A percentile compares a stretch with the other conserved stretches of the same genome.
Conservation (phyloP, 2,888 invertebrate species). For the Xestia rhomboidea region DNA sequence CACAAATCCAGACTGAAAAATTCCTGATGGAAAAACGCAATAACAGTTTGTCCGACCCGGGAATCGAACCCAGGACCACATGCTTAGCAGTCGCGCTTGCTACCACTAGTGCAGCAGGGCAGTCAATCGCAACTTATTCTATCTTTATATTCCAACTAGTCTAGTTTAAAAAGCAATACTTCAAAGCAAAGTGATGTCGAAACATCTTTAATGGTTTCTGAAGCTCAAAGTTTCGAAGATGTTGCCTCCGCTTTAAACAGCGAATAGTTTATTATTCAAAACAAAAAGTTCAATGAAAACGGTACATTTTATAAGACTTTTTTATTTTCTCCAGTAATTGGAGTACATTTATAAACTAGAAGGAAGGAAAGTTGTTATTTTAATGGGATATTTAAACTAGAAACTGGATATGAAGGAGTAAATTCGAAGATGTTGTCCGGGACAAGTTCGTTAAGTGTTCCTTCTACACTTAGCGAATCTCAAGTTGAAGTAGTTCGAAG, state of each 20-base stretch:
- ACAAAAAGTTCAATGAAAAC: slow-evolving; percentile 36
- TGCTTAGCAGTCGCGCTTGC: too few relatives aligned
- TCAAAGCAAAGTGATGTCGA: slow-evolving; percentile 29
- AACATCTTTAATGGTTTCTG: slow-evolving; percentile 35
- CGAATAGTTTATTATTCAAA: slow-evolving; percentile 49
- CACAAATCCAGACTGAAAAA: too few relatives aligned
- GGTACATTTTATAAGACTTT: slow-evolving; percentile 24
- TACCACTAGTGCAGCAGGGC: too few relatives aligned
- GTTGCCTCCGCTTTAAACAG: slow-evolving; percentile 32
- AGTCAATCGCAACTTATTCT: background rate
- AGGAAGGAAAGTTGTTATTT: slow-evolving; percentile 21
- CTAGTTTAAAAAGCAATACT: slow-evolving; percentile 21
- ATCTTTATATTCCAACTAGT: background rate
- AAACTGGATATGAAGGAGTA: background rate
- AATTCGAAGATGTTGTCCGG: slow-evolving; percentile 1
- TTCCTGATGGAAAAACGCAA: too few relatives aligned
- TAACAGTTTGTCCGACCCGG: too few relatives aligned
- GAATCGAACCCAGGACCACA: too few relatives aligned
- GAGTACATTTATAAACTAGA: slow-evolving; percentile 22
- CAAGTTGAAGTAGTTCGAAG: background rate
- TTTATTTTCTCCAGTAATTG: slow-evolving; percentile 32
- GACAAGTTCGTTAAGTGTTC: slow-evolving; percentile 7
- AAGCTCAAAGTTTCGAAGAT: slow-evolving; percentile 36
- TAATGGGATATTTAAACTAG: slow-evolving; percentile 24
- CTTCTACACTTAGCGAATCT: background rate